Base-by-base conservation (phyloP, 1,140 invertebrate genomes). In the Melipona quadrifasciata region DNA sequence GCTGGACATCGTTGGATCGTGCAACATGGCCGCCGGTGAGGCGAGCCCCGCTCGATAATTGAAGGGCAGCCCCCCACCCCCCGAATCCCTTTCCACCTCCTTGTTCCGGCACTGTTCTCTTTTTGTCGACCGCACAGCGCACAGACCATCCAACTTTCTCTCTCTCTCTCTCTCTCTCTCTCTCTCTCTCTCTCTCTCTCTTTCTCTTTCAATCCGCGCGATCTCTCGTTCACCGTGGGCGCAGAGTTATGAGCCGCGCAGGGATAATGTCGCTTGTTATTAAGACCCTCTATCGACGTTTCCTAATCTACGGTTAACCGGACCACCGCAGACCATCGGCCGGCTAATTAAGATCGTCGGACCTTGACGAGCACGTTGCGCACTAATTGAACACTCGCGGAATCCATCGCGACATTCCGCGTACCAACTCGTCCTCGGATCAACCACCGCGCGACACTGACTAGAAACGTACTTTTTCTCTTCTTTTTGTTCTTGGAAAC, bases 1-100 rank as follows among this genome's bases (percentile, higher is more conserved):
- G 87, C 88, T 81, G 71, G 53, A 88, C 91, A 88, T 88, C 82
- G 74, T 57, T 64, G 90, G 84, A 92, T 91, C 91, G 90, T 89
- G 87, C 92, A 91, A 91, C 92, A 92, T 92, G 92, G 92, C 92
- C 91, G 91, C 87, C 89, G 39, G 84, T 74, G 85, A 90, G 87
- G 79, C 75, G 80, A 89, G 89, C 82, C 90, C 85, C 91, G 90
- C 85, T 91, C 92, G 88, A 91, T 92, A 91, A 89, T 91, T 91
- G 86, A 91, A 90, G 89, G 88, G 68, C 67, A 73, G 79, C 68
- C 71, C 64, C 65, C 76, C 61, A 64, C 64, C 65, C 76, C 65
- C 67, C 57, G 83, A 84, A 80, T 67, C 77, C 83, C 24, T 70
- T 78, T 39, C 67, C 71, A 31, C 72, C 57, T 39, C 34, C 72